Conservation (phyloP, 2,113 vertebrate species). For the Odocoileus virginianus region DNA sequence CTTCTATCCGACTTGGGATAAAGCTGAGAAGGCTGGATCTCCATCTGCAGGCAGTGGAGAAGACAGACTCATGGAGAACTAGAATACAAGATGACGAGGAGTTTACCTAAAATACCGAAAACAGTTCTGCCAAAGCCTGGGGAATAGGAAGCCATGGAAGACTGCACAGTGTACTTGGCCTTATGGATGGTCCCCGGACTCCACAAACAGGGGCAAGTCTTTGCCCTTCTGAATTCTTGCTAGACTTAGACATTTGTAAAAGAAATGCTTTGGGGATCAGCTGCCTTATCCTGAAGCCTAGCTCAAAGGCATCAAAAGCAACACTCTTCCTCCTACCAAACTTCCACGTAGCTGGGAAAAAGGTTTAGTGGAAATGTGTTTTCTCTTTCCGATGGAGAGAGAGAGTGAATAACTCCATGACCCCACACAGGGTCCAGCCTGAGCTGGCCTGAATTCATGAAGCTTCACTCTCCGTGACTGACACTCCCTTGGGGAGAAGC, state of each 20-base stretch:
- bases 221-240: neutral
- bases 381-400: slow-evolving; percentile 37
- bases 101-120: neutral
- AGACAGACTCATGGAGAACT: neutral
- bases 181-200: neutral
- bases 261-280: neutral
- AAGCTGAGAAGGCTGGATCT: neutral
- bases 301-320: neutral
- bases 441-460: neutral
- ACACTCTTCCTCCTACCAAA: neutral
- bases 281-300: neutral
- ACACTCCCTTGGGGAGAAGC: slow-evolving; percentile 56
- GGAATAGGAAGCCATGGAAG: neutral
- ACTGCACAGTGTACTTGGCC: neutral
- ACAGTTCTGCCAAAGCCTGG: neutral
- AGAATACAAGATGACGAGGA: neutral
- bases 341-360: neutral
- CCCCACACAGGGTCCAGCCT: slow-evolving; percentile 2
- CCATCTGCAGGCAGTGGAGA: neutral
- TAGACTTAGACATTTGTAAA: neutral
- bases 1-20: neutral
- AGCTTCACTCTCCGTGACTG: neutral
- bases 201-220: neutral
- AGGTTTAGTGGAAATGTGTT: neutral
- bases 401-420: slow-evolving; percentile 26